phyloP scores from a whole-genome alignment of 2,797 vertebrate genomes.

The Lepilemur septentrionalis region DNA sequence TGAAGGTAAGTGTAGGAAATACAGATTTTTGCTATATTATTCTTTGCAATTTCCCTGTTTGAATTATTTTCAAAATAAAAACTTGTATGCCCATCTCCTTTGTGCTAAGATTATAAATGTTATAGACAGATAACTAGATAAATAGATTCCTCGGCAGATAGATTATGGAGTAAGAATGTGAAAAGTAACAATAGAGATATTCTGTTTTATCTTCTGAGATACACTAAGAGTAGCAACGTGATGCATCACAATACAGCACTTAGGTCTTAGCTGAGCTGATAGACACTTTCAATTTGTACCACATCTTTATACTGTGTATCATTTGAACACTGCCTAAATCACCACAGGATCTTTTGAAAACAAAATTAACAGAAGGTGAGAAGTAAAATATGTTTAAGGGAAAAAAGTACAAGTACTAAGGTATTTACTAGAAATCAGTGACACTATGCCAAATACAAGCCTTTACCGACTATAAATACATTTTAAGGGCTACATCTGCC shows the following conservation, averaged over 20 bases:
- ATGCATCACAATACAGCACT: neutral
- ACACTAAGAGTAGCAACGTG: neutral
- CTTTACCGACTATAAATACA: neutral
- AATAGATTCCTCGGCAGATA: neutral
- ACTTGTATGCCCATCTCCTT: neutral
- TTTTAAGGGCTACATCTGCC: neutral
- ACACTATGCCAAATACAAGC: neutral
- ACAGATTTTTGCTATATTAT: neutral
- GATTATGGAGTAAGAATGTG: neutral
- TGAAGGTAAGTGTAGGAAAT: neutral
- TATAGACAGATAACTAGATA: neutral
- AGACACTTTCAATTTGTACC: neutral
- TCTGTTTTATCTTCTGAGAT: neutral
- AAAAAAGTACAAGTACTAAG: neutral
- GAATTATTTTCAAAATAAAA: constrained; percentile 5
- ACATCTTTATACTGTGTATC: neutral
- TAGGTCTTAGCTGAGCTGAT: neutral
- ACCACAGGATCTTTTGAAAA: constrained; percentile 2
- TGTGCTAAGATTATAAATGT: neutral
- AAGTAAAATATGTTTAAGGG: neutral
- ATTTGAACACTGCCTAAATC: constrained; percentile 13
- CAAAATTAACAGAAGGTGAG: constrained; percentile 51
- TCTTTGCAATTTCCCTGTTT: neutral
- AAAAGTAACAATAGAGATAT: neutral
- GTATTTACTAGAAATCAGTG: constrained; percentile 42